Percentiles rank a stretch among this genome's conserved stretches.
phyloP scores from a whole-genome alignment of 2,888 invertebrate species.

The Seira sanloemensis region DNA sequence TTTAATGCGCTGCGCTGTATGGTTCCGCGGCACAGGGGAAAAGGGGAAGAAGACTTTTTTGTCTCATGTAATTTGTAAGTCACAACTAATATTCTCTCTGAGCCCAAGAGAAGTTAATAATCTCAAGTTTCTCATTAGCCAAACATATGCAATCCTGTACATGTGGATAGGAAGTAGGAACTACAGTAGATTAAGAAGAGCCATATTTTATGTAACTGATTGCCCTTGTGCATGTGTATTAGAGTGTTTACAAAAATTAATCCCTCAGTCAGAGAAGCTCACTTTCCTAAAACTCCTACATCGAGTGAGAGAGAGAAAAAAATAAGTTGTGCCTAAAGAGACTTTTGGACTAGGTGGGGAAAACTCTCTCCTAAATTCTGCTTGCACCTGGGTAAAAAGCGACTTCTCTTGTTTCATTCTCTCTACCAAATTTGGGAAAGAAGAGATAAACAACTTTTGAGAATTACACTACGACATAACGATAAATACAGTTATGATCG shows the following conservation, averaged over 20 bases:
- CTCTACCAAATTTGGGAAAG: neutral
- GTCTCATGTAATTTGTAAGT: conserved; percentile 52
- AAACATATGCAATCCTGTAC: conserved; percentile 12
- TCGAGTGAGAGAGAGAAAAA: neutral
- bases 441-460: neutral
- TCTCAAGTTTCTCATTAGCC: conserved; percentile 55
- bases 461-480: neutral
- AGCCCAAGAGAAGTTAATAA: conserved; percentile 52
- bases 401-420: neutral
- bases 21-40: neutral
- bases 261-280: neutral
- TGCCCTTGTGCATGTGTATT: neutral
- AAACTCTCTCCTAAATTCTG: neutral
- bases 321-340: neutral
- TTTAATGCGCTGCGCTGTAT: neutral
- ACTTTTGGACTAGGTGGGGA: neutral
- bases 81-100: conserved; percentile 45
- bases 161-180: neutral
- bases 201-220: conserved; percentile 37
- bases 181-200: conserved; percentile 24
- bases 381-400: neutral
- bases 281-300: too few species aligned
- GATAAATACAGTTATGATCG: neutral
- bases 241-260: neutral
- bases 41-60: conserved; percentile 6